Conservation (phyloP, 2,888 invertebrate species). For the Augiades crinisus region DNA sequence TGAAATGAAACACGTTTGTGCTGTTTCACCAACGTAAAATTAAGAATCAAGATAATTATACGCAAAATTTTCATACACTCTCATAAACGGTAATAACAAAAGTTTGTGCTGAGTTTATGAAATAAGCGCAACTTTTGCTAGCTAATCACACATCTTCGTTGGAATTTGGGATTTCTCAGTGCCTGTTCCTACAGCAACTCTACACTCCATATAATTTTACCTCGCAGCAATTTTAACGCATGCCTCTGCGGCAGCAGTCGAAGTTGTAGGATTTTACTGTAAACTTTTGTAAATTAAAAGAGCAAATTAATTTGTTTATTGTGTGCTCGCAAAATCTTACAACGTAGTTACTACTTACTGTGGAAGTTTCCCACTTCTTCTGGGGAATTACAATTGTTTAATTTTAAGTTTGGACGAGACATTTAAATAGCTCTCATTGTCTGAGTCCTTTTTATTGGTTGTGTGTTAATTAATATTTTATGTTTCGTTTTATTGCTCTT, state of each 20-base stretch:
- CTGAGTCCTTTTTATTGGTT: constrained; percentile 2
- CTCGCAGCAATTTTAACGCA: constrained; percentile 23
- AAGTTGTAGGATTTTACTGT: constrained; percentile 29
- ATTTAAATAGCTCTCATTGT: constrained; percentile 8
- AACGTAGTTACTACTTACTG: constrained; percentile 8
- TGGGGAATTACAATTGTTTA: constrained; percentile 4
- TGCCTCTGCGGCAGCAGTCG: constrained; percentile 17
- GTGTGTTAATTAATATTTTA: not conserved
- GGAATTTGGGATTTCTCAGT: constrained; percentile 33
- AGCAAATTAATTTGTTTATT: constrained; percentile 20
- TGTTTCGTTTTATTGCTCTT: not conserved
- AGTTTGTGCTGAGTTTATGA: constrained; percentile 51
- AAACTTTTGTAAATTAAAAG: constrained; percentile 27
- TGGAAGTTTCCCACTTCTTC: constrained; percentile 1
- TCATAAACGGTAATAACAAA: constrained; percentile 60
- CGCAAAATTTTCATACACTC: constrained; percentile 49
- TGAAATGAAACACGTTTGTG: constrained; percentile 9
- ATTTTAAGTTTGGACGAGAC: constrained; percentile 2
- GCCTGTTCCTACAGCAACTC: constrained; percentile 15
- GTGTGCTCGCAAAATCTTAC: constrained; percentile 15
- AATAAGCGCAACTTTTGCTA: constrained; percentile 55
- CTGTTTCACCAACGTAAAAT: constrained; percentile 28
- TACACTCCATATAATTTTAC: constrained; percentile 26
- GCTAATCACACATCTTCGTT: constrained; percentile 54
- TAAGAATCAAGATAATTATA: constrained; percentile 58